Percentiles rank a stretch among this genome's conserved stretches.
Conservation (phyloP, 2,113 vertebrate species). For the Brienomyrus longianalis region DNA sequence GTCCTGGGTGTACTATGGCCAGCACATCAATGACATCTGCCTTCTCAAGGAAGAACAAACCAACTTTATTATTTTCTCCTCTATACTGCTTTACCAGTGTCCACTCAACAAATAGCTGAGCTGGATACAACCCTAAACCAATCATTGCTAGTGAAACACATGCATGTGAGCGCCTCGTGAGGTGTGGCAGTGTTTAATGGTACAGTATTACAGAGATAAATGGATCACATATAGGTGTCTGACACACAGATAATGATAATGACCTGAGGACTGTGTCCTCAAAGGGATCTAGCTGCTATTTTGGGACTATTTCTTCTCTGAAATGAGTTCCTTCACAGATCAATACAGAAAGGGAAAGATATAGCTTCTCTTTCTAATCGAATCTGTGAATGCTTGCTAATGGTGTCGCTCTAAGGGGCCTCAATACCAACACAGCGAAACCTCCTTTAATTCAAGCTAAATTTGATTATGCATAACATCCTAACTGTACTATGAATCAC, state of each 20-base stretch:
- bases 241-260: slow-evolving; percentile 17
- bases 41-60: neutral
- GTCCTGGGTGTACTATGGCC: neutral
- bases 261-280: neutral
- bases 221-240: neutral
- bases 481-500: neutral
- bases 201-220: neutral
- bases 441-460: neutral
- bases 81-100: neutral
- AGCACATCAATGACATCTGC: neutral
- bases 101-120: neutral
- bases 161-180: neutral
- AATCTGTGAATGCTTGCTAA: slow-evolving; percentile 8
- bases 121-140: neutral
- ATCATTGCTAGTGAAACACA: neutral
- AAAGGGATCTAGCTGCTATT: slow-evolving; percentile 2
- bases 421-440: neutral
- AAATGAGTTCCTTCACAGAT: slow-evolving; percentile 22
- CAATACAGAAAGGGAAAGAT: slow-evolving; percentile 9
- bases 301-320: slow-evolving; percentile 9
- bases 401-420: neutral
- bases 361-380: slow-evolving; percentile 11
- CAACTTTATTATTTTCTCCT: neutral
- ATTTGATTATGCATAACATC: neutral
- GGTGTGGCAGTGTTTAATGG: neutral